Base-by-base conservation (phyloP, 1,140 invertebrate species). In the Philotrypesis tridentata region DNA sequence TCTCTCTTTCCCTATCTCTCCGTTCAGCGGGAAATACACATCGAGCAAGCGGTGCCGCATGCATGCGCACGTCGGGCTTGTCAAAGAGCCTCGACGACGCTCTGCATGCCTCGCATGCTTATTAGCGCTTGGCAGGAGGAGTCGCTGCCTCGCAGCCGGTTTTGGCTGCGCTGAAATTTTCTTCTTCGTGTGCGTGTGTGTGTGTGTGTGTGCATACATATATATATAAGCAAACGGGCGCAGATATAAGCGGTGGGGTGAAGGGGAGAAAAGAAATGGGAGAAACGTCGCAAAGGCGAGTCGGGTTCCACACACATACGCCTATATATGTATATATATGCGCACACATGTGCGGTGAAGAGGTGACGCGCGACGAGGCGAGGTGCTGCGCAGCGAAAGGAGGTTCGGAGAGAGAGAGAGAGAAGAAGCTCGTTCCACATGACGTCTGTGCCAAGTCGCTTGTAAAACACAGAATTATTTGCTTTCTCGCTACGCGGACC, bases 361-460 rank as follows among this genome's bases (percentile, higher is more conserved):
- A 55, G 21, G 21, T n/a, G 17, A 55, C 21, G 17, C 5, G 48
- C 7, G 6, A 55, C 21, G 48, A 17, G 17, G 21, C 6, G 48
- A 55, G 43, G 43, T 1, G 11, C 17, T 55, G 48, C 17, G 0
- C 4, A 17, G 14, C 29, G 23, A 61, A 61, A 76, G 29, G 55
- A 33, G 33, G 55, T 76, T 63, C 33, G 9, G 61, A 63, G 33
- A 31, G 29, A 17, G 48, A 55, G 61, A 63, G 33, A 31, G 29
- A 17, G 48, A 55, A 55, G 21, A 9, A 23, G 17, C 55, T 77
- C 76, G 63, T 79, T 79, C 76, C 33, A 21, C 67, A 73, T 80
- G 55, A 73, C 23, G 60, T 80, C 48, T 55, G 68, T 55, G 70
- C 67, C 60, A 73, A 72, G 48, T 80, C 79, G 79, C 67, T 61